Base-by-base conservation (phyloP, 2,888 invertebrate genomes). In the Sialis lutaria region DNA sequence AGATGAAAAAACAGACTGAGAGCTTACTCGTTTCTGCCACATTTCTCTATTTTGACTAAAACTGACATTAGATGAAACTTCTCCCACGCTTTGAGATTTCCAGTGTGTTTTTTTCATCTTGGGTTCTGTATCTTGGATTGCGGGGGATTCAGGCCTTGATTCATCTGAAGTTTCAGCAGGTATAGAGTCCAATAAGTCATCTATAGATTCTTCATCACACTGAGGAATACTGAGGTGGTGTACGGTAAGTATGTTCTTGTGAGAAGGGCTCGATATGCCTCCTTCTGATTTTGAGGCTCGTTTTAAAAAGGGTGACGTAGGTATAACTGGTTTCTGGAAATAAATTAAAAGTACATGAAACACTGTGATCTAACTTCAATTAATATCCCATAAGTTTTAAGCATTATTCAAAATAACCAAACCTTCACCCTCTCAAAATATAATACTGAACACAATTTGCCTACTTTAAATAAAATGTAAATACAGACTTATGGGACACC, bases 1-100 rank as follows among this genome's bases (percentile, higher is more conserved):
- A 13, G 63, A 37, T 5, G 7, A 31, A 6, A 12, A 50, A 45
- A 63, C 67, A 0, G 67, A 65, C 54, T 73, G 73, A 5, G 73
- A 71, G 41, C 69, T 70, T 2, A 75, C 75, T 32, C 77, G 64
- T 49, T 73, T 65, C 54, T 77, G 76, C 77, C 77, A 77, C 32
- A 74, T 61, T 54, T 76, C 75, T 10, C 76, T 64, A 54, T 74
- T 77, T 53, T 64, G 61, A 32, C 56, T 63, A 53, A 68, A 68
- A 53, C 63, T 64, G 9, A 66, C 68, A 59, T 70, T 64, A 58
- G 70, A 54, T 47, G 61, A 60, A 4, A 12, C 32, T 43, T 67
- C 68, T 51, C 72, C 62, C 58, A 69, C 52, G 62, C 70, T 62
- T 62, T 72, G 70, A 2, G 67, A 68, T 55, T 69, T 68, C 64